Base-by-base conservation (phyloP, 92 coral and sea anemone genomes). In the Parazoanthus swiftii region DNA sequence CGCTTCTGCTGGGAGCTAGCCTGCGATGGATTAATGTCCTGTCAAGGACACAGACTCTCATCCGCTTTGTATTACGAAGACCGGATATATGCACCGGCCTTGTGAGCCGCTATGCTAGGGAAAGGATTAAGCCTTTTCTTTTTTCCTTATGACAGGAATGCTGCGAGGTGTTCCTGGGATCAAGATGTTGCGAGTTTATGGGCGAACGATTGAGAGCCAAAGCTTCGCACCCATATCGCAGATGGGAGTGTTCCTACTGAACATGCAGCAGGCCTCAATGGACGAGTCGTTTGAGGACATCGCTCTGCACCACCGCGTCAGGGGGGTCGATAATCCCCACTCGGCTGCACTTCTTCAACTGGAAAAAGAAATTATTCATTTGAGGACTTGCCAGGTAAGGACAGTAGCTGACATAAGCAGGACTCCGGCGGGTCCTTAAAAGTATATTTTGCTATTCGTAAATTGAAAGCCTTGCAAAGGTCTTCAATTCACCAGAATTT, bases 281-380 rank as follows among this genome's bases (percentile, higher is more conserved):
- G 95, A 91, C 85, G 59, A 88, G 8, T 85, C 86, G 15, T 92
- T 93, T 39, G 81, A 94, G 81, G 91, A 88, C 13, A 75, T 93
- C 56, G 91, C 99, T 66, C 91, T 96, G 79, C 99, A 96, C 89
- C 88, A 89, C 83, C 95, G 95, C 48, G 85, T 96, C 76, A 96
- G 99, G 23, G 51, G 89, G 8, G 80, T 86, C 14, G 68, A 84
- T 77, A 96, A 96, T 80, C 98, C 95, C 2, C 92, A 95, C 87
- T 88, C 94, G 6, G 79, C 88, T 23, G 91, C 90, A 73, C 84
- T 96, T 37, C 74, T 66, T 38, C 72, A 90, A 36, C 89, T 90
- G 21, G 91, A 91, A 15, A 74, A 81, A 76, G 94, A 92, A 77
- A 83, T 94, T 20, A 43, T 74, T 29, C 85, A 84, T 77, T 76